phyloP scores from a whole-genome alignment of 1,140 invertebrate species.

The Meloidogyne exigua region DNA sequence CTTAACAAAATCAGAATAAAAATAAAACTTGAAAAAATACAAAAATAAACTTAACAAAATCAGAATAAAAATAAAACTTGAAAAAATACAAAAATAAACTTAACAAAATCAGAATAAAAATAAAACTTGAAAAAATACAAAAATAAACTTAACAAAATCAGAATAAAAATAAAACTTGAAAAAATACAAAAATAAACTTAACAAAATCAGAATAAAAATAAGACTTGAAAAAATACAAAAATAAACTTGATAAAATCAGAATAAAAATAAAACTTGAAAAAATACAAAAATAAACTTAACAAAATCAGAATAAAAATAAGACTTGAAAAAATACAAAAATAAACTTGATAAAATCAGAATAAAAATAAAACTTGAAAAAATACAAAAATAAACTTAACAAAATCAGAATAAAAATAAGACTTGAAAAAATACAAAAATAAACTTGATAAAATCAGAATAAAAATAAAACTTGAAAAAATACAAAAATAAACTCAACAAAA shows the following conservation, averaged over 20 bases:
- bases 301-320: not conserved
- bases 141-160: not conserved
- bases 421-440: not conserved
- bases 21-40: not conserved
- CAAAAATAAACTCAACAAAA: not conserved
- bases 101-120: too few species aligned
- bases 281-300: too few species aligned
- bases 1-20: too few species aligned
- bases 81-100: not conserved
- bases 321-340: not conserved
- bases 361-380: not conserved
- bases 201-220: too few species aligned
- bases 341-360: not conserved
- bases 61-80: too few species aligned
- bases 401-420: not conserved
- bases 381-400: too few species aligned
- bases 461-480: too few species aligned
- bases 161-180: conserved; percentile 15
- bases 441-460: not conserved
- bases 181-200: too few species aligned
- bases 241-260: too few species aligned
- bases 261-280: not conserved
- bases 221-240: too few species aligned
- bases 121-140: not conserved
- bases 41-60: not conserved